Evolutionary conservation across 2,113 vertebrate species (phyloP), one percentile per base, ranked within the genome.

Genomic region (Bubo bubo): DNA sequence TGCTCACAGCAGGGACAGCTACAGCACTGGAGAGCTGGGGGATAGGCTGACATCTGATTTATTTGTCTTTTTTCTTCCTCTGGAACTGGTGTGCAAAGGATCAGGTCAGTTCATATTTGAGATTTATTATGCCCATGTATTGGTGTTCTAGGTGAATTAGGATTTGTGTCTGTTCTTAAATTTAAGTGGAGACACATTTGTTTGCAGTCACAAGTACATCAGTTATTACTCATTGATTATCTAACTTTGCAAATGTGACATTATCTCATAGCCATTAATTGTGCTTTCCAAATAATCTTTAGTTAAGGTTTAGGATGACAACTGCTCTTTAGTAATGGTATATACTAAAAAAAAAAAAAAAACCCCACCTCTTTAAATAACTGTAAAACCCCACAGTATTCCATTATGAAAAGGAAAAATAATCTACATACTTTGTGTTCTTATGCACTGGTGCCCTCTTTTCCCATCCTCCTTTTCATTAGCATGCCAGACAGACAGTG

Each of bases 401-500:
- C 50, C 58, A 72, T 66, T 88, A 64, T 64, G 71, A 71, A 93
- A 91, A 91, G 21, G 5, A 86, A 95, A 93, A 84, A 53, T 50
- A 68, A 55, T 47, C 72, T 32, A 16, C 28, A 28, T 59, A 8
- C 17, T 76, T 66, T 35, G 28, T 90, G 47, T 45, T 86, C 66
- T 49, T 89, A 62, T 9, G 73, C 73, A 56, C 60, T 50, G n/a
- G 20, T 55, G 13, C 14, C 26, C 39, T 75, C 62, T 71, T 86
- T 90, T 79, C 49, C 45, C 73, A 92, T 60, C 47, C 84, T 70
- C 24, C 80, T 52, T 86, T 82, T 75, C 89, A 79, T 83, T 72
- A 88, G 37, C 0, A 0, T 72, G 58, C 67, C 79, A 93, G 74
- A 56, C 81, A 97, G 95, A 96, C 96, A 98, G 95, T 86, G 84